Base-by-base conservation (phyloP, 2,113 vertebrate species). In the Herpetotheres cachinnans region DNA sequence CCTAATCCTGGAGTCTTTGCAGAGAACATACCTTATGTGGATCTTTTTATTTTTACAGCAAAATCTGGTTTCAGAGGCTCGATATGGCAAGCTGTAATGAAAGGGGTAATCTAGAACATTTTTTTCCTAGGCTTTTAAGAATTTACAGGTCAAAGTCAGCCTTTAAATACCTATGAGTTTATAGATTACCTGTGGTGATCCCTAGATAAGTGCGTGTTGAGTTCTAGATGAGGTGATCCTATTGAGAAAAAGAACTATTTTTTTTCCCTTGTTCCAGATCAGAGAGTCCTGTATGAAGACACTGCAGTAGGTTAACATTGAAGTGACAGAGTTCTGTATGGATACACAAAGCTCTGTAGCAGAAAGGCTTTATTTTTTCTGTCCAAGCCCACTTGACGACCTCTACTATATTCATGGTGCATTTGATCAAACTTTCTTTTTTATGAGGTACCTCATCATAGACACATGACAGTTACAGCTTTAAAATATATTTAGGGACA, bases 401-500 rank as follows among this genome's bases (percentile, higher is more conserved):
- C 77, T 24, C 27, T 82, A 46, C 54, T 73, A 5, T 71, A n/a
- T n/a, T 74, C 3, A 1, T 40, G 63, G 34, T 67, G 24, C 58
- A 74, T 83, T 86, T 2, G 5, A 91, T 82, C 74, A 93, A 91
- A 61, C 32, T 90, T 93, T 63, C 14, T 24, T 21, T 86, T 96
- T 97, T 93, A 90, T 83, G 82, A 71, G 56, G 34, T 71, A 62
- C 38, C 86, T 92, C n/a, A 83, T 93, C 89, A 77, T 9, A 82
- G 59, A 40, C 73, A 59, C 24, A 67, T 62, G 50, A 79, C 56
- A 71, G 47, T 83, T 93, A 90, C 24, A 36, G 38, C 77, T 91
- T 86, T 82, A 86, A 97, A 96, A 83, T 89, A 62, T 69, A 95
- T 96, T 97, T 96, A 96, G 77, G 77, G 92, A 95, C 86, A 89